Evolutionary conservation across 2,113 vertebrate species (phyloP), one percentile per base, ranked within the genome.

Genomic region (Varanus salvator): DNA sequence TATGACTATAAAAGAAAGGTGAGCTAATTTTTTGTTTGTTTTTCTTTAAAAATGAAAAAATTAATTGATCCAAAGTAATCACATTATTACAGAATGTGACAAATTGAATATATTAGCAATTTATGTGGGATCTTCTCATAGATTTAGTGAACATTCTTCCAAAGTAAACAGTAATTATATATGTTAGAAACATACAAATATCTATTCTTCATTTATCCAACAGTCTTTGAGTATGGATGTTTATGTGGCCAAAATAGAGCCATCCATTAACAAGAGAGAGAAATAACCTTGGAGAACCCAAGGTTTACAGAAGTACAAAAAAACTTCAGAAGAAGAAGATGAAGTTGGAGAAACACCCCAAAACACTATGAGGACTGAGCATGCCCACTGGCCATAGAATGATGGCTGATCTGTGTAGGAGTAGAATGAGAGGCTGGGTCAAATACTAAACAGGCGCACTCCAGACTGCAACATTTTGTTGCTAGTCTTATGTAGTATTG

Each of bases 41-140:
- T 66, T 34, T 93, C 64, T 69, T 31, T 34, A 25, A 60, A 80
- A 91, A 87, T 83, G 54, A 71, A 86, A 31, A 74, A 75, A 83
- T 87, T 71, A 74, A 27, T 31, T 60, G 12, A n/a, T 34, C 11
- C 60, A 44, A 64, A 60, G 7, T 60, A 34, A 44, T 44, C 38
- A 87, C 93, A 91, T 92, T 64, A 71, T 14, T 92, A 52, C 92
- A 75, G 77, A 93, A 88, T 90, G 89, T 91, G 89, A 11, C 3
- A 64, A 64, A 64, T 64, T 64, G 17, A 64, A 64, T 64, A 64
- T 64, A 64, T 64, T 19, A 64, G 19, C 5, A 64, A 19, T 64
- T 64, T 64, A 15, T 64, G 60, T 64, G 60, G 44, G 29, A 85
- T 71, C 17, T 78, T 19, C 9, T 27, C 54, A 31, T 50, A 9